Evolutionary conservation across 2,888 invertebrate genomes (phyloP).

Genomic region (Megalurothrips usitatus): DNA sequence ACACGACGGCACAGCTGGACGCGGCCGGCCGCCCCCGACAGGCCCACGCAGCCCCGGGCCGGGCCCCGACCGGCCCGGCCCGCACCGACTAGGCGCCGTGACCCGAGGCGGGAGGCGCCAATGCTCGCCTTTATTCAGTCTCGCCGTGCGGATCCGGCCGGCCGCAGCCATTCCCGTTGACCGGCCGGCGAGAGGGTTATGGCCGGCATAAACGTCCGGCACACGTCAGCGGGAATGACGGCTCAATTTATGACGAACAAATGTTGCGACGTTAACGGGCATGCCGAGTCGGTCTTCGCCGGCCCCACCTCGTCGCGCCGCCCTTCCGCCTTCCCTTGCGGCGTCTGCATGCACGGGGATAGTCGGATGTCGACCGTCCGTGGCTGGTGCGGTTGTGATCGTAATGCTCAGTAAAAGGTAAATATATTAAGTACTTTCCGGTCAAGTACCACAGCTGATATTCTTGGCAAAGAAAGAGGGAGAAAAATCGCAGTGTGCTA

Average conservation of each 20-base stretch:
- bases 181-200: not conserved
- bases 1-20: not conserved
- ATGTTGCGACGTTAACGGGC: slow-evolving; percentile 25
- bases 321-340: not conserved
- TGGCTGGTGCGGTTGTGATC: not conserved
- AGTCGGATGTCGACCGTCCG: not conserved
- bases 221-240: slow-evolving; percentile 19
- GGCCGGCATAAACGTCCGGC: slow-evolving; percentile 18
- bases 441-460: too few relatives aligned
- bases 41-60: not conserved
- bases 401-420: too few relatives aligned
- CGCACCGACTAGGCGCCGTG: slow-evolving; percentile 4
- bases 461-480: too few relatives aligned
- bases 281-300: not conserved
- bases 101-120: slow-evolving; percentile 22
- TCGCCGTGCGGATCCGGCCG: not conserved
- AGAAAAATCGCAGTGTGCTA: too few relatives aligned
- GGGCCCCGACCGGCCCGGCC: not conserved
- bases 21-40: not conserved
- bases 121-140: slow-evolving; percentile 2
- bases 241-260: slow-evolving; percentile 26
- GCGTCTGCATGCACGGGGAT: not conserved
- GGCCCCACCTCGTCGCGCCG: not conserved
- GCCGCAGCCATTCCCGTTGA: not conserved
- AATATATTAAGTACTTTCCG: too few relatives aligned